Evolutionary conservation across 2,888 invertebrate genomes (phyloP).

Genomic region (Timandra comae): DNA sequence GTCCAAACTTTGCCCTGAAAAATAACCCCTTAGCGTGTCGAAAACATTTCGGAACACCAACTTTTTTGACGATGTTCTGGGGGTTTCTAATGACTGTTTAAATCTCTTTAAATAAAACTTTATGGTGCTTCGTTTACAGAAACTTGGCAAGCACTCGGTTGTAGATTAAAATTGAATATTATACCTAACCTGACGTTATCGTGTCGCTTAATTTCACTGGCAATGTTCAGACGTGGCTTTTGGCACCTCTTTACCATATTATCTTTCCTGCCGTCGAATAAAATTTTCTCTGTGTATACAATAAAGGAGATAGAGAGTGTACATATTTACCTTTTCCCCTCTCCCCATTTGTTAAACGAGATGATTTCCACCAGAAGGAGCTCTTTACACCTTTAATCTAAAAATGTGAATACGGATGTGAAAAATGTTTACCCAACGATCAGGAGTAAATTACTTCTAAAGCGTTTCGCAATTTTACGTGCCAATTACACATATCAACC

Average conservation of each 20-base stretch:
- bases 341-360: no score
- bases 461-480: conserved; percentile 13
- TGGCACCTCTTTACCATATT: conserved; percentile 31
- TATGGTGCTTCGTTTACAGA: conserved; percentile 6
- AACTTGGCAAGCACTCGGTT: conserved; percentile 1
- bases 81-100: conserved; percentile 4
- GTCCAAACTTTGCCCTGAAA: conserved; percentile 27
- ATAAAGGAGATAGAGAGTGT: conserved; percentile 33
- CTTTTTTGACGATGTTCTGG: conserved; percentile 6
- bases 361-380: no score
- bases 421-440: no score
- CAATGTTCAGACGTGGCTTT: conserved; percentile 24
- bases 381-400: conserved; percentile 2
- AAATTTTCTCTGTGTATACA: conserved; percentile 29
- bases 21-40: conserved; percentile 24
- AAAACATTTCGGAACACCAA: conserved; percentile 9
- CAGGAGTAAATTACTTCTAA: conserved; percentile 14
- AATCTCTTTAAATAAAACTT: conserved; percentile 5
- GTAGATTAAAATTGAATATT: conserved; percentile 9
- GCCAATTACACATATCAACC: conserved; percentile 21
- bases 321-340: conserved; percentile 26
- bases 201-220: conserved; percentile 28
- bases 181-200: neutral
- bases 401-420: neutral
- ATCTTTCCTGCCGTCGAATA: conserved; percentile 36